Conservation (phyloP, 2,113 vertebrate species). For the Labrus mixtus region DNA sequence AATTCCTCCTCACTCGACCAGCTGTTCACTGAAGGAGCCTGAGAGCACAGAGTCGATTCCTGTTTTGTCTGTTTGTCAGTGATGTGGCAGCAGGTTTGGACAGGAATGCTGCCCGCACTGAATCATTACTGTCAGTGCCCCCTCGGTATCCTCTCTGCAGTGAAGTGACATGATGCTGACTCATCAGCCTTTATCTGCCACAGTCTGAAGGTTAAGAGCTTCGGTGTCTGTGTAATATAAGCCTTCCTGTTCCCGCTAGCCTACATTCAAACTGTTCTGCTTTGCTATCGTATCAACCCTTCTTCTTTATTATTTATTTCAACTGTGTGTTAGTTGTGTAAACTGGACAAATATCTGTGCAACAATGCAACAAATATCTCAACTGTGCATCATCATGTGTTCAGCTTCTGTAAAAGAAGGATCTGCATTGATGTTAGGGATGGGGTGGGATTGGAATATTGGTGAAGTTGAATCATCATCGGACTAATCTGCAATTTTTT, state of each 20-base stretch:
- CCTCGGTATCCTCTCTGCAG: conserved; percentile 43
- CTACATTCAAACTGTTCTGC: not conserved
- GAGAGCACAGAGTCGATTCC: conserved; percentile 32
- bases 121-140: conserved; percentile 63
- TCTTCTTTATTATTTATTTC: too few relatives aligned
- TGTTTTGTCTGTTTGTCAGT: conserved; percentile 35
- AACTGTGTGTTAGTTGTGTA: too few relatives aligned
- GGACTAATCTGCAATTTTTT: too few relatives aligned
- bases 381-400: too few relatives aligned
- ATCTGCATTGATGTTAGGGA: too few relatives aligned
- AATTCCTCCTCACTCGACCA: conserved; percentile 56
- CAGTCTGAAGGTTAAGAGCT: conserved; percentile 60
- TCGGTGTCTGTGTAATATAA: conserved; percentile 1
- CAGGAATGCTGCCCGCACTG: conserved; percentile 60
- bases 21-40: conserved; percentile 59
- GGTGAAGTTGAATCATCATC: too few relatives aligned
- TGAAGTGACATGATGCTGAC: conserved; percentile 73
- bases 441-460: too few relatives aligned
- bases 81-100: conserved; percentile 60
- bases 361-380: too few relatives aligned
- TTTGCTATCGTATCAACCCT: not conserved
- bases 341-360: too few relatives aligned
- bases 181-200: conserved; percentile 65
- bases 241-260: conserved; percentile 1
- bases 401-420: too few relatives aligned